Percentiles rank a stretch among this genome's conserved stretches.
Conservation (phyloP, 2,888 invertebrate genomes). For the Oxystoma pomonae region DNA sequence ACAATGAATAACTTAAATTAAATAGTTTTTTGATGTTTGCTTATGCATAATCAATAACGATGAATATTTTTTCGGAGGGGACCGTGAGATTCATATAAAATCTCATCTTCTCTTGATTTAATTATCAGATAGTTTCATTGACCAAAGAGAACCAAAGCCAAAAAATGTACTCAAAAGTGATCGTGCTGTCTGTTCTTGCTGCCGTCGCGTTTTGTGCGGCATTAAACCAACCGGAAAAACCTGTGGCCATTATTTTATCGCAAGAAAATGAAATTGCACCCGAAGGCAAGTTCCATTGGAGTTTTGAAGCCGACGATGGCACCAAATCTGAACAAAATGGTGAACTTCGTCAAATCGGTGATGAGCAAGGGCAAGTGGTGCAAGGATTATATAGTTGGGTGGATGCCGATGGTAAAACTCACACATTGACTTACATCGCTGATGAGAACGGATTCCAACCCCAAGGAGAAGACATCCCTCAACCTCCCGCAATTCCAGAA, state of each 20-base stretch:
- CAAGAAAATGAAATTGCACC: conserved; percentile 10
- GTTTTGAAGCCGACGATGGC: conserved; percentile 59
- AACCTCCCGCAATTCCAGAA: conserved; percentile 49
- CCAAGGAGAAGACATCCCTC: conserved; percentile 43
- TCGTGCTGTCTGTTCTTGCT: conserved; percentile 4
- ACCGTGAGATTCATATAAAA: not conserved
- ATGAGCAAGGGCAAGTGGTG: conserved; percentile 41
- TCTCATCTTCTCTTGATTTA: not conserved
- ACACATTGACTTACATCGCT: conserved; percentile 50
- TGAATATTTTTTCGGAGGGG: not conserved
- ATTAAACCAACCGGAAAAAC: conserved; percentile 4
- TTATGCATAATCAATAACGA: not conserved
- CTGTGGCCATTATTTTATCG: conserved; percentile 6
- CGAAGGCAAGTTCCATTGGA: conserved; percentile 33
- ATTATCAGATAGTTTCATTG: not conserved
- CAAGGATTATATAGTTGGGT: conserved; percentile 45
- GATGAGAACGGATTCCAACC: conserved; percentile 57
- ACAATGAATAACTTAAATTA: too few relatives aligned
- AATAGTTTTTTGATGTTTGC: not conserved
- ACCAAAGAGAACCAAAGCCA: not conserved
- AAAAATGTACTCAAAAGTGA: conserved; percentile 6
- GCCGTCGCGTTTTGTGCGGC: conserved; percentile 10
- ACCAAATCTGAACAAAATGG: conserved; percentile 56
- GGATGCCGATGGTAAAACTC: conserved; percentile 51
- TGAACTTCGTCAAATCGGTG: conserved; percentile 28